A percentile compares a stretch with the other conserved stretches of the same genome.
Evolutionary conservation across 2,113 vertebrate species (phyloP).

Genomic region (Rhinogobius similis): DNA sequence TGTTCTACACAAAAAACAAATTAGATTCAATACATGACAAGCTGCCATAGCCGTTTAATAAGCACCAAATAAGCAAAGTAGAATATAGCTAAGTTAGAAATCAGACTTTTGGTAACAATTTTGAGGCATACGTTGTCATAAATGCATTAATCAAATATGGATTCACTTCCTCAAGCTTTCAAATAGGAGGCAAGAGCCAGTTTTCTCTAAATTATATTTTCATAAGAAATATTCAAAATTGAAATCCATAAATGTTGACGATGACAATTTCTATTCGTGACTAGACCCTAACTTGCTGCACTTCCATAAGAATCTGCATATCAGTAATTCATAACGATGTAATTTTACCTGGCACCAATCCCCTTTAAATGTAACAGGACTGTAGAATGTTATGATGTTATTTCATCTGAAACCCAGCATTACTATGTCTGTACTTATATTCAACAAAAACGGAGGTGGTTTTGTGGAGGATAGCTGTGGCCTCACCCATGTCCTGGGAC

Average conservation of each 20-base stretch:
- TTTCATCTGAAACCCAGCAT: not conserved
- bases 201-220: not conserved
- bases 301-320: not conserved
- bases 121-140: not conserved
- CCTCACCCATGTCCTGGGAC: conserved; percentile 27
- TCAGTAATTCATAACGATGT: not conserved
- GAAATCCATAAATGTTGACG: not conserved
- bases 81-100: not conserved
- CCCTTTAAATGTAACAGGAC: not conserved
- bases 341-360: not conserved
- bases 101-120: conserved; percentile 7
- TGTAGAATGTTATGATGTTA: not conserved
- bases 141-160: not conserved
- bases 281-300: not conserved
- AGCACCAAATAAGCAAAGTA: not conserved
- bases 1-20: conserved; percentile 25
- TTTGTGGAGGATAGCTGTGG: conserved; percentile 12
- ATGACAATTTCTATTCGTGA: not conserved
- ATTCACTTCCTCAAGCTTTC: not conserved
- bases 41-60: conserved; percentile 10
- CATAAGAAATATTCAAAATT: not conserved
- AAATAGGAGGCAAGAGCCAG: not conserved
- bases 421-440: not conserved
- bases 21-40: conserved; percentile 7
- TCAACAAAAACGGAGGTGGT: conserved; percentile 7